Evolutionary conservation across 2,888 invertebrate species (phyloP), one percentile per base, ranked within the genome.

Genomic region (Noctua janthina): DNA sequence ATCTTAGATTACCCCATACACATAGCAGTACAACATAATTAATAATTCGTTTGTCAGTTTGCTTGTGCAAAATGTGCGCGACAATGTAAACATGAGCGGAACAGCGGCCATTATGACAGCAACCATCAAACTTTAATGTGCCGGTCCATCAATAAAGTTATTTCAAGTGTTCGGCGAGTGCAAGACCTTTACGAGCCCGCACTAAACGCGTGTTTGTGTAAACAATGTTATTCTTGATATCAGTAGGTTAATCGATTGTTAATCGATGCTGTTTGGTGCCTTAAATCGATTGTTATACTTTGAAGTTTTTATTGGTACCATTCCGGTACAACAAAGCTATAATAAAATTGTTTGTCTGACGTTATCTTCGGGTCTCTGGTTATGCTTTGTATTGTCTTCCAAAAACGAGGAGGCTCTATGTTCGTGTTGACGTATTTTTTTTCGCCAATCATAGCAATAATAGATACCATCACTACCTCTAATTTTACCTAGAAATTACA

Each of bases 111-210:
- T 90, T 91, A 89, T 89, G 90, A 90, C 90, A 89, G 88, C 86
- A 76, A 78, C 85, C 91, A 91, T 93, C 88, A 93, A 93, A 92
- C 86, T 81, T 90, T 91, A 90, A 93, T 86, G 86, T 79, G 80
- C 49, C 82, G 83, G 85, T 88, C 85, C 84, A 92, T 91, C 92
- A 91, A 91, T 92, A 93, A 93, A 93, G 91, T 90, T 93, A 93
- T 92, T 92, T 92, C 87, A 92, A 91, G 92, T 89, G 86, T 83
- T 78, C 74, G 82, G 78, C 74, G 85, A 88, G 84, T 88, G 88
- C 81, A 83, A 87, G 83, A 88, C 88, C 89, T 92, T 90, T 90
- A 90, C 88, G 89, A 88, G 68, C 76, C 85, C 86, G 69, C 83
- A 83, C 59, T 89, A 88, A 83, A 87, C 73, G 67, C 77, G 84